Evolutionary conservation across 2,888 invertebrate genomes (phyloP), one percentile per base, ranked within the genome.

Genomic region (Pandemis corylana): DNA sequence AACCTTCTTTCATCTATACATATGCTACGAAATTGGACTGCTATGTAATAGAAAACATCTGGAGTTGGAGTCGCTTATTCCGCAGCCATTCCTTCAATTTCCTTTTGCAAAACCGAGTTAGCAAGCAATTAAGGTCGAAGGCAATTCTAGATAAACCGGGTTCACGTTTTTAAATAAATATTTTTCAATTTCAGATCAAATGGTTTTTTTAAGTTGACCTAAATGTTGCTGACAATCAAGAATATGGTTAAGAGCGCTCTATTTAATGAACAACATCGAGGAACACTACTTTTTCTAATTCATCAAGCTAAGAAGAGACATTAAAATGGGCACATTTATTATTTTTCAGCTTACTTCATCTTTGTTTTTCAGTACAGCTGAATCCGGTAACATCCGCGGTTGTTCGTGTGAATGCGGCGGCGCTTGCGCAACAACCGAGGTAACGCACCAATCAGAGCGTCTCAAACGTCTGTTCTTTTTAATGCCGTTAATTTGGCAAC

Each of bases 41-140:
- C n/a, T 53, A 62, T 56, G 20, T 46, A 71, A 46, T 75, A 63
- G 67, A 71, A 74, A 75, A 71, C 71, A 44, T 65, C 51, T 61
- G 53, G 13, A 44, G 53, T 66, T 61, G 44, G 15, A 44, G 53
- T 66, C 51, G 44, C 12, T 75, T 75, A 74, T 65, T 62, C 59
- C 51, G 5, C 65, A 41, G 65, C 46, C 51, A 59, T 41, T 66
- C 61, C 59, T 63, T 49, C 68, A 69, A 71, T 67, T 71, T 75
- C 67, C 70, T 67, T 73, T 74, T 61, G 44, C 64, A 65, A 66
- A 70, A 67, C 66, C 53, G 62, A 59, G 42, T 68, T 41, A 63
- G 75, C 42, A 53, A 71, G 78, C 79, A 84, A 84, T 83, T 84
- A 83, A 79, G 76, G 77, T 69, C 72, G 73, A 71, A 76, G 76